Base-by-base conservation (phyloP, 2,113 vertebrate genomes). In the Catharus fuscescens region DNA sequence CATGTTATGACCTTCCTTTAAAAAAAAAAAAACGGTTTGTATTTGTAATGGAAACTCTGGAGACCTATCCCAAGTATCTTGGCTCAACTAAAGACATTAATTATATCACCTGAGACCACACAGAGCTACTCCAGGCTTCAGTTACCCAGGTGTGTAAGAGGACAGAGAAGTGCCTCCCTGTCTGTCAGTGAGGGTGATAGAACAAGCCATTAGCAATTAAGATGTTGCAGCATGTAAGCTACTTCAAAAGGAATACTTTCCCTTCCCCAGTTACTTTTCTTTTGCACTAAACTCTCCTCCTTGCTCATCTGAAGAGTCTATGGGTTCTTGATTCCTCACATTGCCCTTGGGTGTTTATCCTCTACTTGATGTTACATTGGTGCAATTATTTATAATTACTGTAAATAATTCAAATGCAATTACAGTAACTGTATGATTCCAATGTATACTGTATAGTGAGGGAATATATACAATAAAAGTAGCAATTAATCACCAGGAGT, bases 371-470 rank as follows among this genome's bases (percentile, higher is more conserved):
- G 34, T 80, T 93, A 86, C 50, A 92, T 86, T 93, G 80, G 45
- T 18, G 71, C 60, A 90, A 95, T 95, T 96, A 96, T 90, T 88
- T 73, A 82, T 94, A 97, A 95, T 93, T 90, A 90, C 82, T 80
- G 54, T 93, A 97, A 96, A 96, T 96, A 94, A 96, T 96, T 88
- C 32, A 32, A 92, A 93, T 66, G 59, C 32, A 94, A 93, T 97
- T 94, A 96, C 9, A 92, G 67, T 73, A 96, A 96, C 90, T 90
- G 82, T 50, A 77, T 26, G n/a, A 90, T 77, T 94, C 79, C 61
- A 52, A 70, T 76, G 23, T 44, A 42, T 64, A 91, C 91, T 79
- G 82, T 53, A 85, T 8, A 92, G 59, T 11, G 21, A 93, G 36
- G 31, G 70, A 93, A 93, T 72, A 90, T 7, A 80, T 24, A 80